Evolutionary conservation across 2,888 invertebrate genomes (phyloP).

Genomic region (Eupithecia insigniata): DNA sequence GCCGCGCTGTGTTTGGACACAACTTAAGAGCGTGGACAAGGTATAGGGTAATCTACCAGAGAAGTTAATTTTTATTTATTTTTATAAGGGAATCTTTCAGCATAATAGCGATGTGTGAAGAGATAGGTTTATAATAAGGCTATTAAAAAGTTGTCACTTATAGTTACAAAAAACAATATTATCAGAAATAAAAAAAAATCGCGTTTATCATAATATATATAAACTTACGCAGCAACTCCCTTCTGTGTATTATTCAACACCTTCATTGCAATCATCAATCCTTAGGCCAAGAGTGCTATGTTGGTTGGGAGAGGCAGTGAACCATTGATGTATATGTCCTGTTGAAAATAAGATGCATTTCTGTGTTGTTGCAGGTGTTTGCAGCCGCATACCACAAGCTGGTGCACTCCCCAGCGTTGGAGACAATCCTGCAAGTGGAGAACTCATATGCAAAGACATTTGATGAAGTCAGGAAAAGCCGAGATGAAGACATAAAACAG

Average conservation of each 20-base stretch:
- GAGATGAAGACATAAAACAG: conserved; percentile 88
- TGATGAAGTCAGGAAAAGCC: conserved; percentile 87
- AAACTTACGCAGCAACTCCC: not conserved
- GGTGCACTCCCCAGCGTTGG: conserved; percentile 93
- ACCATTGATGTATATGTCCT: not conserved
- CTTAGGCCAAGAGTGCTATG: not conserved
- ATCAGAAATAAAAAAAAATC: too few relatives aligned
- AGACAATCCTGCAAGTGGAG: conserved; percentile 94
- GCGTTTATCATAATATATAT: too few relatives aligned
- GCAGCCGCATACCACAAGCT: conserved; percentile 92
- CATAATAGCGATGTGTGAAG: too few relatives aligned
- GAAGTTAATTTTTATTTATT: too few relatives aligned
- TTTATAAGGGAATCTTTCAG: not conserved
- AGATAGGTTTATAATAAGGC: too few relatives aligned
- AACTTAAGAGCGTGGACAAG: too few relatives aligned
- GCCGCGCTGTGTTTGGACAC: too few relatives aligned
- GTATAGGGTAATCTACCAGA: too few relatives aligned
- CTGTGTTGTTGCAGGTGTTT: conserved; percentile 80
- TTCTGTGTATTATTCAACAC: not conserved
- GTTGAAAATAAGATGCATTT: not conserved
- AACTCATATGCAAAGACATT: conserved; percentile 93
- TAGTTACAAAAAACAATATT: too few relatives aligned
- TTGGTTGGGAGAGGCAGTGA: not conserved
- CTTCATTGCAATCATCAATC: not conserved
- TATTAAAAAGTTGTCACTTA: too few relatives aligned